Conservation (phyloP, 2,113 vertebrate species). For the Brienomyrus longianalis region DNA sequence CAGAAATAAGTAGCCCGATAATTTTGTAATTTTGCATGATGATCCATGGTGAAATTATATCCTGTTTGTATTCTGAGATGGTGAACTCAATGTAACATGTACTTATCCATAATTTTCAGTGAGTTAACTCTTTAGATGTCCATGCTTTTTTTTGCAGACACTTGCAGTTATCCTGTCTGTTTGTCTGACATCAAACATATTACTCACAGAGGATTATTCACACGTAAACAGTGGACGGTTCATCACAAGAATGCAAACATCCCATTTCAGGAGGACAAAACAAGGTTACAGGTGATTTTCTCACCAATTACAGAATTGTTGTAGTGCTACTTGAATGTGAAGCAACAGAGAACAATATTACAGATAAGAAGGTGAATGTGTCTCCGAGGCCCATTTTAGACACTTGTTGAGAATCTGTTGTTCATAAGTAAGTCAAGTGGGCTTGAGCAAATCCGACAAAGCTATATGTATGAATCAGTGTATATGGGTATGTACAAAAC, state of each 20-base stretch:
- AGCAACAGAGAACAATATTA: not conserved
- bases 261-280: not conserved
- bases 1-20: not conserved
- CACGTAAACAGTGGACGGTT: not conserved
- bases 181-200: not conserved
- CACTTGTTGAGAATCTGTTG: not conserved
- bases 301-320: not conserved
- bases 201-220: not conserved
- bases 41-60: not conserved
- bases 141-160: not conserved
- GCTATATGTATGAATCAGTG: not conserved
- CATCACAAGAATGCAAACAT: not conserved
- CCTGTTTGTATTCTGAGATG: not conserved
- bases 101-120: not conserved
- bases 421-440: not conserved
- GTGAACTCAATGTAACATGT: not conserved
- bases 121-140: not conserved
- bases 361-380: not conserved
- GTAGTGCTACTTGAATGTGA: not conserved
- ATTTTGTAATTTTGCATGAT: not conserved
- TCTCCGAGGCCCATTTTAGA: not conserved
- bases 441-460: not conserved
- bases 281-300: not conserved
- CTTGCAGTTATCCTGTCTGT: not conserved
- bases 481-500: not conserved